These are phyloP conservation scores for Mormyrops attenuatus DNA, from an alignment of 2,797 vertebrate genomes.

Conservation along the genomic window DNA sequence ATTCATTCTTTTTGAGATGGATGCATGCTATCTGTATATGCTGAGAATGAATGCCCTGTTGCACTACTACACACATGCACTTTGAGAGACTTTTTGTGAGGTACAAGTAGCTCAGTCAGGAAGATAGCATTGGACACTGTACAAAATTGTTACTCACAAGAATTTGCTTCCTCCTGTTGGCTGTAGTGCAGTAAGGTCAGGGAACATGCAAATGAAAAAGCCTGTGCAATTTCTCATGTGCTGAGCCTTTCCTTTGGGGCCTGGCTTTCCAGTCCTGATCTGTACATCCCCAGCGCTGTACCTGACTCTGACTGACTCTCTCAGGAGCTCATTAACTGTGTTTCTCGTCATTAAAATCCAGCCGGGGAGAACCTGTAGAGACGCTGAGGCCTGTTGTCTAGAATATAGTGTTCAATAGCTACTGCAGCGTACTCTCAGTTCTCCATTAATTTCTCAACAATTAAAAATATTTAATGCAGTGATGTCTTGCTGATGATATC, in stretches of 20 bases:
- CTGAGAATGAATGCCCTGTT: not conserved
- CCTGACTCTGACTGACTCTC: constrained; percentile 18
- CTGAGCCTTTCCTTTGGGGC: not conserved
- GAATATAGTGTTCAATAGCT: not conserved
- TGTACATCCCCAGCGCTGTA: not conserved
- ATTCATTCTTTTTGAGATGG: not conserved
- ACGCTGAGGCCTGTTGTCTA: not conserved
- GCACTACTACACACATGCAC: not conserved
- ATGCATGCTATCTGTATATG: not conserved
- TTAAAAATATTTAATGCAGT: not conserved
- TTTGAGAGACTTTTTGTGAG: not conserved
- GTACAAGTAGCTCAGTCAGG: not conserved
- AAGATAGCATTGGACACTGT: not conserved
- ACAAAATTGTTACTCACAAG: not conserved
- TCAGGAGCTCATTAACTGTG: constrained; percentile 30
- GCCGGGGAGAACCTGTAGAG: constrained; percentile 8
- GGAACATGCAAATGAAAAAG: not conserved
- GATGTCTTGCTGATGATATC: not conserved
- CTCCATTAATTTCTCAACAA: not conserved
- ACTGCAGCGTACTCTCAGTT: not conserved
- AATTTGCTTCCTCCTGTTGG: not conserved
- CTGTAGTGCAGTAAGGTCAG: not conserved
- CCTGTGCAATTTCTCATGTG: not conserved
- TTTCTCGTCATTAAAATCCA: constrained; percentile 24
- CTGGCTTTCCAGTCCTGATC: not conserved